Evolutionary conservation across 2,888 invertebrate species (phyloP).

Genomic region (Listrodromus nycthemerus): DNA sequence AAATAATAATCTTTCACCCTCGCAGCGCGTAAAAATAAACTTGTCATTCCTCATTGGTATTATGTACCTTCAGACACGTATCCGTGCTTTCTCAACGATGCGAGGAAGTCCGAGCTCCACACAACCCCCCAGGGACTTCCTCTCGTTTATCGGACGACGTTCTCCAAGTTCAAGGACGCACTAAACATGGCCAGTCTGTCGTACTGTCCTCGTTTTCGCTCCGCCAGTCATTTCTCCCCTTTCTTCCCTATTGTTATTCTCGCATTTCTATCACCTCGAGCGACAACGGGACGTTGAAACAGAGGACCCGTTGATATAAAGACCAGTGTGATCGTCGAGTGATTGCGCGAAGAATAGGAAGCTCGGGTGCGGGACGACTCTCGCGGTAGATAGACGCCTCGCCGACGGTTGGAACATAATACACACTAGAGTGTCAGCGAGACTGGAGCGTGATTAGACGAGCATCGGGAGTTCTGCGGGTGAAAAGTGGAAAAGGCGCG

Average conservation of each 20-base stretch:
- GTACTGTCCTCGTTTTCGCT: neutral
- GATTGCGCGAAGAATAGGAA: conserved; percentile 48
- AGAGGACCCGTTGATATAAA: conserved; percentile 2
- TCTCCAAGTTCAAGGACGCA: conserved; percentile 51
- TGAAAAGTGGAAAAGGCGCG: neutral
- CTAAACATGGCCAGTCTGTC: conserved; percentile 30
- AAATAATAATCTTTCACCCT: neutral
- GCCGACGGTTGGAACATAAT: conserved; percentile 21
- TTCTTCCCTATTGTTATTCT: conserved; percentile 44
- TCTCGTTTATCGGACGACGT: conserved; percentile 3
- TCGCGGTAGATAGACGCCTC: neutral
- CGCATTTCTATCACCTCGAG: conserved; percentile 25
- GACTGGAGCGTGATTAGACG: conserved; percentile 18
- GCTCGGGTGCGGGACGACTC: conserved; percentile 19
- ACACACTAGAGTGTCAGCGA: neutral
- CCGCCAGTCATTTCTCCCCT: neutral
- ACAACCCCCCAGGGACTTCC: neutral
- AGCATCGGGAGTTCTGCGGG: conserved; percentile 2
- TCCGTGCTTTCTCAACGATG: neutral
- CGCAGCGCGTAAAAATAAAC: neutral
- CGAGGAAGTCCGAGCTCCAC: neutral
- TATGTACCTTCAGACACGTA: neutral
- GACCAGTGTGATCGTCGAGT: conserved; percentile 31
- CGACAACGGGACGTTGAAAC: conserved; percentile 7
- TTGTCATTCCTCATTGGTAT: neutral